Evolutionary conservation across 2,113 vertebrate species (phyloP).

Genomic region (Urocynchramus pylzowi): DNA sequence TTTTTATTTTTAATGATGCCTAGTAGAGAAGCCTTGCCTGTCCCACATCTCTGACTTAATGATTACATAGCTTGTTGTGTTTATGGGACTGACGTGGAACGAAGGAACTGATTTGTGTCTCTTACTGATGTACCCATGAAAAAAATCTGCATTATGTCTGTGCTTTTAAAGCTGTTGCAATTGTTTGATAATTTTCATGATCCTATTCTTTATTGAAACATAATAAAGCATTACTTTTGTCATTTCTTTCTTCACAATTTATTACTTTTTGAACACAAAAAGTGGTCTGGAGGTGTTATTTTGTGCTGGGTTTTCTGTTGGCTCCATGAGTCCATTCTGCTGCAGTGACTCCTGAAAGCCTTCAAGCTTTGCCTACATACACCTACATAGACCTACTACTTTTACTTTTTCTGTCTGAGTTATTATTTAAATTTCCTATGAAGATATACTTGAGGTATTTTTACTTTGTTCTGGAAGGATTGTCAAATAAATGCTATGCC

Average conservation of each 20-base stretch:
- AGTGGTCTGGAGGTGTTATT: accelerated
- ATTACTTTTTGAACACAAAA: not conserved
- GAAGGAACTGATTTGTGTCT: not conserved
- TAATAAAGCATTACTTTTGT: accelerated
- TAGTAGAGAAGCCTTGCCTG: accelerated
- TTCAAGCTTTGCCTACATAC: accelerated
- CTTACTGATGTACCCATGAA: not conserved
- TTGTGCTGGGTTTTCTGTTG: accelerated
- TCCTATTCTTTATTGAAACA: not conserved
- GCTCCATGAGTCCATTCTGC: accelerated
- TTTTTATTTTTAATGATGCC: no score
- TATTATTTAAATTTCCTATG: accelerated
- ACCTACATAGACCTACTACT: no score
- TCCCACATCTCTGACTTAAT: no score
- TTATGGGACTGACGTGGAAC: accelerated
- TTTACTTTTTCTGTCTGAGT: not conserved
- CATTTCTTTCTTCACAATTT: accelerated
- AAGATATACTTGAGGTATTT: not conserved
- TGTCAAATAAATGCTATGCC: accelerated
- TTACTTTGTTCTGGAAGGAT: accelerated
- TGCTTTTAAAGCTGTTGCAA: not conserved
- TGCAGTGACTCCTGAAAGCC: accelerated
- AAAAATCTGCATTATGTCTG: not conserved
- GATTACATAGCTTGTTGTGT: accelerated
- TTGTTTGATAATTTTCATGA: accelerated